These are phyloP conservation scores for Willowsia nigromaculata DNA, from an alignment of 2,888 invertebrate genomes.

Conservation along the genomic window DNA sequence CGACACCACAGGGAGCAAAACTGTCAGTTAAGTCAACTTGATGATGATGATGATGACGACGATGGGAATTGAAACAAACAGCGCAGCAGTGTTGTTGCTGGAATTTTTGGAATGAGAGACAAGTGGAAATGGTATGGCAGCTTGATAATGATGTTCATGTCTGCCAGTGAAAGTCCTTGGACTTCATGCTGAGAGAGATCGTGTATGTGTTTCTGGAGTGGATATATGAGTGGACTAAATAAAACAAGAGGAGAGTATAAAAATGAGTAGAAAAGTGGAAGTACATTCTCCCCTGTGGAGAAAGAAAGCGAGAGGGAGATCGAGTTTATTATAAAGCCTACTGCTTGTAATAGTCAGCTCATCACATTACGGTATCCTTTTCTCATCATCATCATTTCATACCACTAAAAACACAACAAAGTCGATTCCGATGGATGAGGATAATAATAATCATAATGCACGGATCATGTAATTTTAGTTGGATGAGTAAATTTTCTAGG, in stretches of 20 bases:
- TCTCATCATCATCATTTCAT: neutral
- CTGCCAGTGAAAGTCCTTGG: constrained; percentile 23
- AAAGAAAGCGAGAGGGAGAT: neutral
- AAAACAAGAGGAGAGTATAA: neutral
- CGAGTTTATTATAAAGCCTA: neutral
- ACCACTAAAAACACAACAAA: neutral
- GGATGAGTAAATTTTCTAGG: neutral
- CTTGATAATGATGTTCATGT: constrained; percentile 5
- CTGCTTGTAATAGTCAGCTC: neutral
- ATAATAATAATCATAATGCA: constrained; percentile 4
- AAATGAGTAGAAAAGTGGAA: neutral
- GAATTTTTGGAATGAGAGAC: neutral
- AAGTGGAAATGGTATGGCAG: neutral
- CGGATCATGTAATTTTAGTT: neutral
- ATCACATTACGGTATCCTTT: neutral
- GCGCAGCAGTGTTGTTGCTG: neutral
- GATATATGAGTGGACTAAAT: neutral
- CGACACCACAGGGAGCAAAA: constrained; percentile 14
- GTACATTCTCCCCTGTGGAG: constrained; percentile 5
- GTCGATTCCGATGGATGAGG: neutral
- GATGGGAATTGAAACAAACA: neutral
- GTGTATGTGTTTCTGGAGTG: neutral
- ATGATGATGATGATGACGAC: neutral
- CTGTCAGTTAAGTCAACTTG: constrained; percentile 3
- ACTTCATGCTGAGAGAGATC: neutral